These are phyloP conservation scores for Falco columbarius DNA, from an alignment of 2,797 vertebrate species.

Conservation along the genomic window DNA sequence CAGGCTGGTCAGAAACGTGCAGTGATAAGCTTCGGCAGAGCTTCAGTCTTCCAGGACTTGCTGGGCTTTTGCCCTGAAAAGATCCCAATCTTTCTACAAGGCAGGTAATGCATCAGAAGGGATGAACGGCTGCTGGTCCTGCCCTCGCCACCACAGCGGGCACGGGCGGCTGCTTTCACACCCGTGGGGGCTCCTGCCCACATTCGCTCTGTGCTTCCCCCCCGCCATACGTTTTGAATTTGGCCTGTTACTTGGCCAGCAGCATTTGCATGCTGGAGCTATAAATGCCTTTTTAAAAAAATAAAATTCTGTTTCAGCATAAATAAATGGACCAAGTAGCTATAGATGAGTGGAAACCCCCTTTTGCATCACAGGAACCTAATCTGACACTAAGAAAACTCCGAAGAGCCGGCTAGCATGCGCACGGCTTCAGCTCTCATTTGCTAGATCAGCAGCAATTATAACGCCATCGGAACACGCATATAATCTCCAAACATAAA, in stretches of 20 bases:
- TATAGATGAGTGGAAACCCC: background rate
- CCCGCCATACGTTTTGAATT: background rate
- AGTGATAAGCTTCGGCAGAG: background rate
- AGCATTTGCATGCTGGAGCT: background rate
- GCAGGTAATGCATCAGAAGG: background rate
- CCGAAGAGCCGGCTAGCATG: background rate
- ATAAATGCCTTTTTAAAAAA: background rate
- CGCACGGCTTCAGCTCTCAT: background rate
- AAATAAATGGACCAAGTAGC: background rate
- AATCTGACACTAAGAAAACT: background rate
- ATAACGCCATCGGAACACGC: background rate
- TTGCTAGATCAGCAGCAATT: background rate
- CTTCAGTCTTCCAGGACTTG: background rate
- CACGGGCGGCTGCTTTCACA: accelerated
- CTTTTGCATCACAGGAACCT: background rate
- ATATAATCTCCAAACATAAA: background rate
- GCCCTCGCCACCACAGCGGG: background rate
- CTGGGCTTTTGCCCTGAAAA: background rate
- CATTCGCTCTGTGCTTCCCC: background rate
- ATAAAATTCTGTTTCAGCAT: background rate
- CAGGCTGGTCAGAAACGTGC: accelerated
- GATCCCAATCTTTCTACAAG: accelerated
- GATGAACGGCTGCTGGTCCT: background rate
- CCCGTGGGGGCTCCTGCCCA: background rate
- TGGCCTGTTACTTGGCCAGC: background rate